phyloP scores from a whole-genome alignment of 2,797 vertebrate genomes.

The Falco berigora region DNA sequence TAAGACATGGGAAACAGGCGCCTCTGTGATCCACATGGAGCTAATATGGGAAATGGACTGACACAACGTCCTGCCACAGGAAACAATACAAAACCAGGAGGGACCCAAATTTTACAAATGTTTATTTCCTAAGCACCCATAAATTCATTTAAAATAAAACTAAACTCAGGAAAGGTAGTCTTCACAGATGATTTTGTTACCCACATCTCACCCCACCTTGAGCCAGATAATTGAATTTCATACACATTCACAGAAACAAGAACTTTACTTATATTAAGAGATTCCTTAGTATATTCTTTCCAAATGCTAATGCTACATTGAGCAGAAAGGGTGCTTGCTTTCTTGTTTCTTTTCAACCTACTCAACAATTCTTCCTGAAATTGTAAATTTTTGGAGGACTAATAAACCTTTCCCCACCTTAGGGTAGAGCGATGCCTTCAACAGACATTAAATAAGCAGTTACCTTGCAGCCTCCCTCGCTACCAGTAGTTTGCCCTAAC shows the following conservation, averaged over 20 bases:
- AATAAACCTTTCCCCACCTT: background rate
- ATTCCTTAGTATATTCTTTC: background rate
- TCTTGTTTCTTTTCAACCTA: background rate
- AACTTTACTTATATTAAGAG: background rate
- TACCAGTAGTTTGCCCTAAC: background rate
- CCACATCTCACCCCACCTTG: background rate
- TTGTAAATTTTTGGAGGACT: background rate
- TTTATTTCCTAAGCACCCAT: conserved; percentile 29
- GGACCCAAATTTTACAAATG: conserved; percentile 33
- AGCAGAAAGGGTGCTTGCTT: background rate
- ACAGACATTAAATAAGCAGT: background rate
- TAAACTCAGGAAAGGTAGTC: background rate
- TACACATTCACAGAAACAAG: background rate
- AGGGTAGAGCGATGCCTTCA: background rate
- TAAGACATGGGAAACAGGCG: conserved; percentile 64
- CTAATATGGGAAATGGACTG: conserved; percentile 62
- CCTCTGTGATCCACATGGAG: conserved; percentile 52
- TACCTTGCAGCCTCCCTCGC: background rate
- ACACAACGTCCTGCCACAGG: conserved; percentile 58
- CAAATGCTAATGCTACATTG: background rate
- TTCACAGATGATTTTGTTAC: background rate
- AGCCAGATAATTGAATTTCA: background rate
- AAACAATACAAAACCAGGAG: conserved; percentile 58
- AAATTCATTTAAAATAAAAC: background rate
- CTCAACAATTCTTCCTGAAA: background rate